Evolutionary conservation across 2,888 invertebrate species (phyloP).

Genomic region (Reticulitermes lucifugus): DNA sequence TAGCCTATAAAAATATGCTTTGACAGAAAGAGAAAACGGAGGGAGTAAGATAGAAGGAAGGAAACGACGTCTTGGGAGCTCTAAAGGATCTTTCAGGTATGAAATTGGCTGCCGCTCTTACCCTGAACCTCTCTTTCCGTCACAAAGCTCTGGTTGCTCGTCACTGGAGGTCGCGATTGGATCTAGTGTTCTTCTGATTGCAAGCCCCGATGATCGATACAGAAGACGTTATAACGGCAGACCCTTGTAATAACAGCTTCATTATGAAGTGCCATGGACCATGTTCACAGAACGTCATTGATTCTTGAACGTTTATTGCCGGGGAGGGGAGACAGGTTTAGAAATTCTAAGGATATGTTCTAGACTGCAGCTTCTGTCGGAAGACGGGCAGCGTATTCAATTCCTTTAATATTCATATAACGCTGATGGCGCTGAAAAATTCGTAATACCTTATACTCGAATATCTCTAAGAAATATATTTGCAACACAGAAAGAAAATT

Average conservation of each 20-base stretch:
- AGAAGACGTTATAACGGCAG: background rate
- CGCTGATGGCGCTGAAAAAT: too few relatives aligned
- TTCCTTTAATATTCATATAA: background rate
- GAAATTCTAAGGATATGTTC: too few relatives aligned
- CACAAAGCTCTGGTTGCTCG: background rate
- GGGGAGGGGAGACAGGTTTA: background rate
- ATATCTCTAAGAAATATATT: too few relatives aligned
- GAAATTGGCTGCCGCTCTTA: background rate
- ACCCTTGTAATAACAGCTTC: background rate
- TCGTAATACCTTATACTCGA: too few relatives aligned
- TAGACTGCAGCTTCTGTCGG: background rate
- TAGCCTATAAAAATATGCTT: background rate
- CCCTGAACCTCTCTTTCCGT: background rate
- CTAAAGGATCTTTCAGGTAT: conserved; percentile 30
- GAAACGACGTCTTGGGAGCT: background rate
- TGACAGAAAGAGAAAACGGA: background rate
- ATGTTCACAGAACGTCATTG: background rate
- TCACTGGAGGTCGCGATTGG: background rate
- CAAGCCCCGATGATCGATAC: background rate
- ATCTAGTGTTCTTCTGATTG: conserved; percentile 1
- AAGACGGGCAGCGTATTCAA: background rate
- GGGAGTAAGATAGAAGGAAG: background rate
- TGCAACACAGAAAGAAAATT: too few relatives aligned
- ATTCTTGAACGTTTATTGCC: background rate
- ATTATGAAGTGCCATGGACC: conserved; percentile 16